These are phyloP conservation scores for Eueides isabella DNA, from an alignment of 1,140 invertebrate genomes.

Conservation along the genomic window DNA sequence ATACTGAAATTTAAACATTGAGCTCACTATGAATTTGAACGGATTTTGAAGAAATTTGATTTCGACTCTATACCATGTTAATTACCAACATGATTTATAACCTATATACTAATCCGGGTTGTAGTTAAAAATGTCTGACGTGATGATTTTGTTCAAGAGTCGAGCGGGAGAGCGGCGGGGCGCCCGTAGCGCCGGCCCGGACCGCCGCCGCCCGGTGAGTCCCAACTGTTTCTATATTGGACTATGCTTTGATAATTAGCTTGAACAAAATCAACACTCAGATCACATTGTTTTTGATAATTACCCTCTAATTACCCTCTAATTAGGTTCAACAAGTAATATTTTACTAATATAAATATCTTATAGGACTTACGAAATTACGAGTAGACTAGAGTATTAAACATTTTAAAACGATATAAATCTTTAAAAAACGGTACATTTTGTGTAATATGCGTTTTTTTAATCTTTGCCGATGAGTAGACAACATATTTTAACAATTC, in stretches of 20 bases:
- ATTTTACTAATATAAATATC: neutral
- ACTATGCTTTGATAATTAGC: conserved; percentile 60
- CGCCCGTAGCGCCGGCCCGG: conserved; percentile 61
- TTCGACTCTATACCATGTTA: neutral
- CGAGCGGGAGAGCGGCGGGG: conserved; percentile 62
- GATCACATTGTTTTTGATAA: conserved; percentile 6
- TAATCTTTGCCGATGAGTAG: too few relatives aligned
- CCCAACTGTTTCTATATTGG: conserved; percentile 43
- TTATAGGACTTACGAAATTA: too few relatives aligned
- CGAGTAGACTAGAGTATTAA: too few relatives aligned
- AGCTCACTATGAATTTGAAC: neutral
- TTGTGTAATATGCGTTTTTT: too few relatives aligned
- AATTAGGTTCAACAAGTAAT: neutral
- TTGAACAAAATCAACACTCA: conserved; percentile 59
- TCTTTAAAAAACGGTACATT: too few relatives aligned
- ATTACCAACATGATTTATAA: neutral
- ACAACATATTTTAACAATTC: too few relatives aligned
- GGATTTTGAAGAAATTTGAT: neutral
- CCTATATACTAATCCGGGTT: conserved; percentile 40
- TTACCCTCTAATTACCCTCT: conserved; percentile 9
- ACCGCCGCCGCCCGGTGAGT: conserved; percentile 68
- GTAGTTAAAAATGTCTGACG: conserved; percentile 20
- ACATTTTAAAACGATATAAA: too few relatives aligned
- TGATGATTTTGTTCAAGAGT: conserved; percentile 77
- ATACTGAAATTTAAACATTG: neutral